Evolutionary conservation across 2,113 vertebrate species (phyloP), one percentile per base, ranked within the genome.

Genomic region (Electrona antarctica): DNA sequence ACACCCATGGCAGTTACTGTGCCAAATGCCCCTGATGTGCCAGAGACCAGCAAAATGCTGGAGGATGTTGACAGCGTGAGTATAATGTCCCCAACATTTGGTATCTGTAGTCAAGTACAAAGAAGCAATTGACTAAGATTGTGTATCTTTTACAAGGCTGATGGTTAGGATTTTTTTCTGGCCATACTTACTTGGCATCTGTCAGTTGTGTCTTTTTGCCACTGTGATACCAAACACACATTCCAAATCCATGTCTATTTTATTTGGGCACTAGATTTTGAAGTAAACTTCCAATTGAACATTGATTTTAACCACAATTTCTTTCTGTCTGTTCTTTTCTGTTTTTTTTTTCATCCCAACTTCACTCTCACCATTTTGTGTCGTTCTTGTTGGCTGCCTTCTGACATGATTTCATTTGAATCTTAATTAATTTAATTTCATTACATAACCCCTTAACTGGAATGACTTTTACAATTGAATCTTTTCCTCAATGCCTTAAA

Each of bases 61-160:
- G 97, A 98, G 76, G 97, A 98, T 81, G 94, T 95, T 0, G 96
- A 97, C 87, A 96, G 94, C 72, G 98, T 99, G 92, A 95, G 98
- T 97, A 90, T 28, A 58, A 69, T 67, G 29, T 54, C 83, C 71
- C 83, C 71, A 58, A 2, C 56, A 7, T 57, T 68, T 73, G 72
- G 62, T 29, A 57, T 33, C 0, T 13, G 45, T 80, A 79, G 57
- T 8, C 41, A 8, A 15, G 46, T 10, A 3, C 9, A 45, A 1
- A 64, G 61, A 21, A 28, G 59, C 11, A 13, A 54, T 11, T 54
- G 51, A 13, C 51, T 54, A 13, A 12, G 11, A n/a, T 54, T 54
- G 51, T 54, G 33, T 3, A 41, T 41, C 33, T 54, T n/a, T n/a
- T 54, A 13, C n/a, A n/a, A 13, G 51, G 51, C 11, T 54, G 6